These are phyloP conservation scores for Anastatus disparis DNA, from an alignment of 1,140 invertebrate genomes.

Conservation along the genomic window DNA sequence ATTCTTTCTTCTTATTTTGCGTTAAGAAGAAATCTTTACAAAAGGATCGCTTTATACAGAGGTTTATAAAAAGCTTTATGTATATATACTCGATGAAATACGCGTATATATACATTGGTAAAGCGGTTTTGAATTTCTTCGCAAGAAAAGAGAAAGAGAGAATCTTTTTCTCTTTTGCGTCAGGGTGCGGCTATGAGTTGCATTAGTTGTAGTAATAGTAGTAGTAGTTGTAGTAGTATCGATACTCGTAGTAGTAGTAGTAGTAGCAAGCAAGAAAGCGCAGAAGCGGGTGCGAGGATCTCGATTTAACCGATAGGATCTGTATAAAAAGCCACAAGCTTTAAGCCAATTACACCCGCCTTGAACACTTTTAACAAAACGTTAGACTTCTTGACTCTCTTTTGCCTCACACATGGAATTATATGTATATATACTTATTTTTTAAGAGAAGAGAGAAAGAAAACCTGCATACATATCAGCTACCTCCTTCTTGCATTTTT, in stretches of 20 bases:
- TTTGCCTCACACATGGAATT: no score
- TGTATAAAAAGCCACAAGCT: not conserved
- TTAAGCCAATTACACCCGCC: constrained; percentile 36
- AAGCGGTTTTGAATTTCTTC: constrained; percentile 31
- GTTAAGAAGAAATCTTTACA: constrained; percentile 21
- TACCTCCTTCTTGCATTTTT: not conserved
- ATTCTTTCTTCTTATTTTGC: no score
- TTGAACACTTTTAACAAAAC: not conserved
- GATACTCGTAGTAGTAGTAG: no score
- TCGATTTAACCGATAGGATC: constrained; percentile 33
- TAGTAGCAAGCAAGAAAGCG: not conserved
- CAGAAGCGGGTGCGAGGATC: constrained; percentile 15
- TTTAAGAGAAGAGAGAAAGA: constrained; percentile 2
- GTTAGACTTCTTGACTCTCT: not conserved
- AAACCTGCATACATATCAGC: constrained; percentile 14
- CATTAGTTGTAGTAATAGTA: no score
- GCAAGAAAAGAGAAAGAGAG: no score
- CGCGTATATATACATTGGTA: not conserved
- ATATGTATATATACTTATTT: no score
- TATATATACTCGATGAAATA: not conserved
- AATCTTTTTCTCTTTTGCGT: no score
- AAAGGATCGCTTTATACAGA: not conserved
- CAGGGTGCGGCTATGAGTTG: no score
- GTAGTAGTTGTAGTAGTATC: no score
- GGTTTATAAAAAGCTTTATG: no score